A percentile compares a stretch with the other conserved stretches of the same genome.
phyloP scores from a whole-genome alignment of 2,888 invertebrate genomes.

The Margaritifera margaritifera region DNA sequence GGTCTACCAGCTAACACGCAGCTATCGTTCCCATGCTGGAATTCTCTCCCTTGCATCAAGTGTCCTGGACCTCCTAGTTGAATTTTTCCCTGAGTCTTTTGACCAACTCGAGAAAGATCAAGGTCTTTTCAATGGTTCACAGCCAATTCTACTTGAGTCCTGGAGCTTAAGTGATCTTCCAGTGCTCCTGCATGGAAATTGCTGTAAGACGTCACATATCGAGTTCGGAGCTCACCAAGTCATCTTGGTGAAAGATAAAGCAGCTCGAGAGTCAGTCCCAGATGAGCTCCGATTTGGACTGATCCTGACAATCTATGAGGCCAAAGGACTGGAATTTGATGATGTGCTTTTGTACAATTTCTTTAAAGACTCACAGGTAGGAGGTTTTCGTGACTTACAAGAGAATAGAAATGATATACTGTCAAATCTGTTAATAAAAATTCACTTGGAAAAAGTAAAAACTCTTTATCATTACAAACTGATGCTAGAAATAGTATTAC shows the following conservation, averaged over 20 bases:
- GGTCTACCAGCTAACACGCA: slow-evolving; percentile 61
- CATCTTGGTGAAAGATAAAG: slow-evolving; percentile 63
- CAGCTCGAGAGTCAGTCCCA: slow-evolving; percentile 57
- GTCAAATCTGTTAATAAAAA: background rate
- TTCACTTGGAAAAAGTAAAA: background rate
- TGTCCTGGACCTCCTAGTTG: slow-evolving; percentile 60
- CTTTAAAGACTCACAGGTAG: slow-evolving; percentile 40
- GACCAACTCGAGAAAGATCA: slow-evolving; percentile 62
- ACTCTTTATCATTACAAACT: background rate
- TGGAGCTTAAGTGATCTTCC: slow-evolving; percentile 54
- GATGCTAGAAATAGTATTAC: no score
- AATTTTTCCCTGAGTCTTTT: slow-evolving; percentile 66
- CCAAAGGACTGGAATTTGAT: slow-evolving; percentile 47
- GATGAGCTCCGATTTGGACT: slow-evolving; percentile 59
- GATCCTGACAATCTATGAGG: slow-evolving; percentile 66
- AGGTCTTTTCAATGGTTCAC: slow-evolving; percentile 64
- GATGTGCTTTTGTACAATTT: slow-evolving; percentile 43
- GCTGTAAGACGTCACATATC: slow-evolving; percentile 61
- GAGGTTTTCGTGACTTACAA: background rate
- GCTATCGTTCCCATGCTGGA: slow-evolving; percentile 66
- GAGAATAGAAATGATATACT: background rate
- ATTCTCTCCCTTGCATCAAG: slow-evolving; percentile 62
- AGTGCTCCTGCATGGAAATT: slow-evolving; percentile 52
- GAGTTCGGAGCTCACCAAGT: slow-evolving; percentile 70
- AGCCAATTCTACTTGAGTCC: slow-evolving; percentile 62